Evolutionary conservation across 2,797 vertebrate genomes (phyloP), one percentile per base, ranked within the genome.

Genomic region (Ambastaia sidthimunki): DNA sequence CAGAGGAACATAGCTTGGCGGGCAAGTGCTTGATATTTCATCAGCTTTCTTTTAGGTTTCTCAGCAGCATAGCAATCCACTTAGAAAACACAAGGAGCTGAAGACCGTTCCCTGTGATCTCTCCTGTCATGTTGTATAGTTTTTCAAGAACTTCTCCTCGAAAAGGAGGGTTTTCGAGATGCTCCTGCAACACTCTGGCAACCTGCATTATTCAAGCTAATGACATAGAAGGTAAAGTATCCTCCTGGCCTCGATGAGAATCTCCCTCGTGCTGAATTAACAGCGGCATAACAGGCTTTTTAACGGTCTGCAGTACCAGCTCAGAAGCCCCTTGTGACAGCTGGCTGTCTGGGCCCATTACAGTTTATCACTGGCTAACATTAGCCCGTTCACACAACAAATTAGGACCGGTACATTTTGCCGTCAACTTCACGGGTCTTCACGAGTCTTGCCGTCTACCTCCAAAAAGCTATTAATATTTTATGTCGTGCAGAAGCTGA

Each of bases 221-320:
- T 89, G 87, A 91, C 80, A 81, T 82, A 84, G 78, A 88, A 86
- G 81, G 87, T 81, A 86, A 87, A 88, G 84, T 85, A 90, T 68
- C 55, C 78, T 50, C 70, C 71, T 19, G 70, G 77, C 84, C 80
- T 78, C 80, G 63, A 85, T 80, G 70, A 81, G 37, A 85, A 83
- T 87, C 80, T 82, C 87, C 60, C 12, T 4, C 77, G 23, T 67
- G 60, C 87, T 80, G 86, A 91, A 90, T 91, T 88, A 89, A 75
- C 87, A 91, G 92, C 90, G 90, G 87, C 90, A 91, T 92, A 92
- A 93, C 92, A 88, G 88, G 81, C 84, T 90, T 92, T 90, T 92
- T 89, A 91, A 91, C 88, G 83, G 80, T 21, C 87, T 85, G 76
- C 82, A 87, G 86, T 88, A 89, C 87, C 87, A 90, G 87, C 89